A percentile compares a stretch with the other conserved stretches of the same genome.
phyloP scores from a whole-genome alignment of 2,888 invertebrate genomes.

The Temnothorax unifasciatus region DNA sequence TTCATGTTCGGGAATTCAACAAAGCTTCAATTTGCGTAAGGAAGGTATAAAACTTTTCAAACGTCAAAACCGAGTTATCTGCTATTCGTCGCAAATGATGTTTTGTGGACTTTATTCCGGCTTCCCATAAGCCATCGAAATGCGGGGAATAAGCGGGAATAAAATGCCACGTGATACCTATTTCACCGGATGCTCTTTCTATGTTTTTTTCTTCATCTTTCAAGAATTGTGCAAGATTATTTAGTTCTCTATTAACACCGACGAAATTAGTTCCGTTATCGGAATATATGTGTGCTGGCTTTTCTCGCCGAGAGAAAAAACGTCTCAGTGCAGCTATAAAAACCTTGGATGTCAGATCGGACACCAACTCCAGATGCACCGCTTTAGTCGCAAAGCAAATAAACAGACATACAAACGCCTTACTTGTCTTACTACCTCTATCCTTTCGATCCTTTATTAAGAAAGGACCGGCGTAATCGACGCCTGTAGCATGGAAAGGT shows the following conservation, averaged over 20 bases:
- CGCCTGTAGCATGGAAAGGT: slow-evolving; percentile 22
- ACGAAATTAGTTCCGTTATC: background rate
- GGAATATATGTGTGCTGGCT: background rate
- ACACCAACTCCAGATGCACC: slow-evolving; percentile 55
- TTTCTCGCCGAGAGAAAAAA: too few relatives aligned
- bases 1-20: background rate
- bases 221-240: background rate
- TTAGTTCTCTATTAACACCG: background rate
- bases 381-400: slow-evolving; percentile 58
- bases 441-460: slow-evolving; percentile 42
- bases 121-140: background rate
- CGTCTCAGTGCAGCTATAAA: too few relatives aligned
- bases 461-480: slow-evolving; percentile 62
- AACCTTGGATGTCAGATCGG: background rate
- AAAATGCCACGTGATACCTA: background rate
- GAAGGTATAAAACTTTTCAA: background rate
- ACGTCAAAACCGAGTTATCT: background rate
- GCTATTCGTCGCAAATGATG: background rate
- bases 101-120: background rate
- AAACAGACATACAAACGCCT: slow-evolving; percentile 60
- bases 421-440: slow-evolving; percentile 29
- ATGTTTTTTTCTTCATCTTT: too few relatives aligned
- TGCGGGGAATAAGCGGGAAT: background rate
- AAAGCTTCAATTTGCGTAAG: background rate
- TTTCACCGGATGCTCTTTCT: too few relatives aligned